phyloP scores from a whole-genome alignment of 2,797 vertebrate genomes.

The Cossypha niveicapilla region DNA sequence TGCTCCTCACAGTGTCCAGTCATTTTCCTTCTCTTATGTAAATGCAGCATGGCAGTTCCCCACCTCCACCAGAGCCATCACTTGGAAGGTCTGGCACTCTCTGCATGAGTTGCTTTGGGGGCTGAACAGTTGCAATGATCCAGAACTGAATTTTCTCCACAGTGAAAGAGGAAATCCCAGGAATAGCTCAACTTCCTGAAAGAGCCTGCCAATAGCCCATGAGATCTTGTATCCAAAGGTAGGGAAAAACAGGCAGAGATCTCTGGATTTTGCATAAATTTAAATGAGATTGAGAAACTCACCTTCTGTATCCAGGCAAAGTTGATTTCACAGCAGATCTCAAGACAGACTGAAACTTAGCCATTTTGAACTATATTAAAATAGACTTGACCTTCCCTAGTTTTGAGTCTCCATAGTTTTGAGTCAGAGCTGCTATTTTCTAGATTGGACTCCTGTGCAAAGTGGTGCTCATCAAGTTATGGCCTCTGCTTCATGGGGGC shows the following conservation, averaged over 20 bases:
- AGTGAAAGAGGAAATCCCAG: neutral
- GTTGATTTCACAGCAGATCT: neutral
- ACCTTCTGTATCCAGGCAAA: neutral
- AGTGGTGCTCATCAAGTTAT: neutral
- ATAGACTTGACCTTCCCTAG: neutral
- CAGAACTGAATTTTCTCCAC: neutral
- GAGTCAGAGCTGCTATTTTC: neutral
- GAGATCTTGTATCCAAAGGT: neutral
- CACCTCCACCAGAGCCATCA: neutral
- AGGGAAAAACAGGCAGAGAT: neutral
- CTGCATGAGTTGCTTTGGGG: neutral
- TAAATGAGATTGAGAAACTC: neutral
- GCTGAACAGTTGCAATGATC: neutral
- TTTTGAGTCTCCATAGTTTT: neutral
- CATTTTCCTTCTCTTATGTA: neutral
- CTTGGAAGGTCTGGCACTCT: neutral
- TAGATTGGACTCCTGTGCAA: neutral
- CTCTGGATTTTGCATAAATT: neutral
- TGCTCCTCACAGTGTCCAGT: neutral
- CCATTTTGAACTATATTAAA: neutral
- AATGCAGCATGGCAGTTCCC: neutral
- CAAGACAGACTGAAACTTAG: neutral
- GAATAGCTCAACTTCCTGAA: neutral
- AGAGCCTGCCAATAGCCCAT: neutral
- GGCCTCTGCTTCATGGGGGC: neutral